Percentiles rank a stretch among this genome's conserved stretches.
Evolutionary conservation across 2,888 invertebrate genomes (phyloP).

Genomic region (Lithophane leautieri): DNA sequence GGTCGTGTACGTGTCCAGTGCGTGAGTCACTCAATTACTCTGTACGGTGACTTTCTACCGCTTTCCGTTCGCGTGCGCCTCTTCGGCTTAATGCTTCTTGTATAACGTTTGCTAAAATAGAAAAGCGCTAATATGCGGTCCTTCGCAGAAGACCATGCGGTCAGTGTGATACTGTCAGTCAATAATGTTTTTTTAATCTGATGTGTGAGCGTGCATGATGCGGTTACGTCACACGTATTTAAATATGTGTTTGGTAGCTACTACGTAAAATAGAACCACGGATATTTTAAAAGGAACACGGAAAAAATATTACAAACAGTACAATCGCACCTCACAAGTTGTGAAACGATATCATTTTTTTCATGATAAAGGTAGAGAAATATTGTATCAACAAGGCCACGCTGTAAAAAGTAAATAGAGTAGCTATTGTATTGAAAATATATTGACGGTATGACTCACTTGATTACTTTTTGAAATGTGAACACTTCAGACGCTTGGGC

Average conservation of each 20-base stretch:
- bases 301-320: not conserved
- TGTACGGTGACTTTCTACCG: slow-evolving; percentile 82
- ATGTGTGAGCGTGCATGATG: slow-evolving; percentile 14
- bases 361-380: slow-evolving; percentile 52
- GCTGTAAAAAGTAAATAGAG: slow-evolving; percentile 57
- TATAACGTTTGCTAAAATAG: slow-evolving; percentile 86
- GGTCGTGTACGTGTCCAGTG: slow-evolving; percentile 72
- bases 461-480: slow-evolving; percentile 51
- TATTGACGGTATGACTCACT: slow-evolving; percentile 56
- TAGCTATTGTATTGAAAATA: slow-evolving; percentile 51
- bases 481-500: slow-evolving; percentile 42
- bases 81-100: slow-evolving; percentile 78
- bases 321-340: slow-evolving; percentile 22
- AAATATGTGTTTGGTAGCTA: slow-evolving; percentile 7
- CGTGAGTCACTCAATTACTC: slow-evolving; percentile 82
- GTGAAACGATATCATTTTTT: slow-evolving; percentile 52
- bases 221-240: slow-evolving; percentile 27
- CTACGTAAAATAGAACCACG: slow-evolving; percentile 7
- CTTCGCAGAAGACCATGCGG: slow-evolving; percentile 65
- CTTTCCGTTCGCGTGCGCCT: slow-evolving; percentile 77
- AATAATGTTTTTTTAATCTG: slow-evolving; percentile 33
- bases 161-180: slow-evolving; percentile 26
- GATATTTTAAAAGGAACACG: slow-evolving; percentile 13
- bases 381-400: slow-evolving; percentile 54
- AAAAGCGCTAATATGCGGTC: slow-evolving; percentile 79